Percentiles rank a stretch among this genome's conserved stretches.
Conservation (phyloP, 2,888 invertebrate genomes). For the Autographa gamma region DNA sequence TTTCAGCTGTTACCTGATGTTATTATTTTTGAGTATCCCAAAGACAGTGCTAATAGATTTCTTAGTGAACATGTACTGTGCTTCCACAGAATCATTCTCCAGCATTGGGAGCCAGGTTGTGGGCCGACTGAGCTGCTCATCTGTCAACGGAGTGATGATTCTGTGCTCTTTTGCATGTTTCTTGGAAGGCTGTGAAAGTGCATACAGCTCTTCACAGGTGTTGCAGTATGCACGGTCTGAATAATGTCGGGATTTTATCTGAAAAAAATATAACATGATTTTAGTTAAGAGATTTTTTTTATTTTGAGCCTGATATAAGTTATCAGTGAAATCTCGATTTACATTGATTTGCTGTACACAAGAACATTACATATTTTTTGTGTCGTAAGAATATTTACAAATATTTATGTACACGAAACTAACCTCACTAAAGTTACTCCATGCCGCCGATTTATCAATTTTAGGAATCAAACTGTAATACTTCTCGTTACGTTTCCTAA, state of each 20-base stretch:
- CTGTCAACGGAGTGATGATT: slow-evolving; percentile 85
- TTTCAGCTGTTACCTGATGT: slow-evolving; percentile 90
- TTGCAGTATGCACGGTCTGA: slow-evolving; percentile 90
- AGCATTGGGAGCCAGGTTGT: slow-evolving; percentile 91
- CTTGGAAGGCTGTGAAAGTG: slow-evolving; percentile 68
- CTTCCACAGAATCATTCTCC: slow-evolving; percentile 94
- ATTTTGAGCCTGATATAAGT: no score
- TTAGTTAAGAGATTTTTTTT: no score
- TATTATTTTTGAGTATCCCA: slow-evolving; percentile 89
- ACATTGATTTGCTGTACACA: no score
- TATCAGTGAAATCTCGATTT: no score
- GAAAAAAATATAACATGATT: slow-evolving; percentile 12
- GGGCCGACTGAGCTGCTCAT: slow-evolving; percentile 90
- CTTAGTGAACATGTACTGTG: slow-evolving; percentile 95
- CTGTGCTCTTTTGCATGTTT: slow-evolving; percentile 89
- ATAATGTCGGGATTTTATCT: slow-evolving; percentile 82
- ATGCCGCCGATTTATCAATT: slow-evolving; percentile 87
- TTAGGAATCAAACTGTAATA: slow-evolving; percentile 82
- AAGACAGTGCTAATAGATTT: slow-evolving; percentile 91
- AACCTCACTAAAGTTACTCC: slow-evolving; percentile 86
- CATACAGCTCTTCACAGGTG: slow-evolving; percentile 89
- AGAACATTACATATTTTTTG: no score
- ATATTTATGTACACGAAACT: slow-evolving; percentile 43
- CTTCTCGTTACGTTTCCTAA: slow-evolving; percentile 82
- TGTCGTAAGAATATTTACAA: no score